These are phyloP conservation scores for Nasonia giraulti DNA, from an alignment of 1,140 invertebrate species.

Conservation along the genomic window DNA sequence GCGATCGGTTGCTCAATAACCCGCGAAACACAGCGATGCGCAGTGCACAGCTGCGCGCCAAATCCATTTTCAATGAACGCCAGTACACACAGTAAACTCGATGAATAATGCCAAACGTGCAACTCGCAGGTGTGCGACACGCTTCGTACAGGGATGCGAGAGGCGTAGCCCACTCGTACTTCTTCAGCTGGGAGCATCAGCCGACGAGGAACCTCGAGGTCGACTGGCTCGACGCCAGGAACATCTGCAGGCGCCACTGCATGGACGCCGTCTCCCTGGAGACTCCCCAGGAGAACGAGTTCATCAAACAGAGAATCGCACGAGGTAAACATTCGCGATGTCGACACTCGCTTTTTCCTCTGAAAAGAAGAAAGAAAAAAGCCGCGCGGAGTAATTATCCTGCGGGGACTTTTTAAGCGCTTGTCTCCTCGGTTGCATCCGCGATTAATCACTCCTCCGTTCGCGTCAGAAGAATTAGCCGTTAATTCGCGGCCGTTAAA, in stretches of 20 bases:
- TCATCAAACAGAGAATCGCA: slow-evolving; percentile 88
- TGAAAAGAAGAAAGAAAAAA: no score
- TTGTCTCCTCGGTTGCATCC: no score
- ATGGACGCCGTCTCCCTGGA: slow-evolving; percentile 94
- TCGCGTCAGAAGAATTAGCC: not conserved
- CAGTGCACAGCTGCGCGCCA: no score
- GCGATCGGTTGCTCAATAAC: no score
- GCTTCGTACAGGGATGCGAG: slow-evolving; percentile 89
- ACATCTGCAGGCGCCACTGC: slow-evolving; percentile 93
- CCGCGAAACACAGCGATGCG: no score
- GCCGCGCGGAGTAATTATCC: no score
- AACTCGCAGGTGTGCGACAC: slow-evolving; percentile 83
- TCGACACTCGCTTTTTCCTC: no score
- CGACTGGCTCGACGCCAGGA: slow-evolving; percentile 92
- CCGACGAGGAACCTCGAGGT: slow-evolving; percentile 90
- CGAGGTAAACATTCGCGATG: slow-evolving; percentile 72
- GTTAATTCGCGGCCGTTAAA: not conserved
- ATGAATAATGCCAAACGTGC: no score
- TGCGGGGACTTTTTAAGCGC: no score
- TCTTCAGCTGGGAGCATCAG: slow-evolving; percentile 94
- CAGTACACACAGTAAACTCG: no score
- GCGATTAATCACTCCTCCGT: no score
- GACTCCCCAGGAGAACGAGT: slow-evolving; percentile 93
- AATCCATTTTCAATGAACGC: no score
- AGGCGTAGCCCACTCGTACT: slow-evolving; percentile 91